Conservation (phyloP, 2,113 vertebrate species). For the Acanthochromis polyacanthus region DNA sequence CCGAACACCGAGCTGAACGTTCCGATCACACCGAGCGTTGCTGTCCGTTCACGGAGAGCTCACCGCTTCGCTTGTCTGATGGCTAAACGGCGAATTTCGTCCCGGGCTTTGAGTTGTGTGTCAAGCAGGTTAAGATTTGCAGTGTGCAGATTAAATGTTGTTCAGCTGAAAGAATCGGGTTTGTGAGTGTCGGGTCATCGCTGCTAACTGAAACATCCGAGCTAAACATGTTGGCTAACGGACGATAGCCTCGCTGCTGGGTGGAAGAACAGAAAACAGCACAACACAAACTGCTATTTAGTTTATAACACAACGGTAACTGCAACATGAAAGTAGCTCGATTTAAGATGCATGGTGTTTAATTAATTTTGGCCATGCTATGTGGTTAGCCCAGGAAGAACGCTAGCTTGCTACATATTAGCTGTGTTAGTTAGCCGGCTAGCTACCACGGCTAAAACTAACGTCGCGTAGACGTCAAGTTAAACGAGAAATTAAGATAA, state of each 20-base stretch:
- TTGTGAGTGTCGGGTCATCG: conserved; percentile 9
- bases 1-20: conserved; percentile 64
- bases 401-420: conserved; percentile 33
- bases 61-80: conserved; percentile 58
- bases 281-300: background rate
- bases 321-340: background rate
- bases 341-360: background rate
- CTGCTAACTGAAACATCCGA: conserved; percentile 16
- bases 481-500: conserved; percentile 38
- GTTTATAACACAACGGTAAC: background rate
- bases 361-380: conserved; percentile 9
- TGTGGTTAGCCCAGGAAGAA: conserved; percentile 36
- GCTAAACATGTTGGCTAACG: conserved; percentile 47
- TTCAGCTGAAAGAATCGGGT: background rate
- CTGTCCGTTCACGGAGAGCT: conserved; percentile 57
- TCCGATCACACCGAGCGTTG: background rate
- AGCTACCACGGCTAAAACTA: conserved; percentile 34
- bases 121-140: conserved; percentile 11
- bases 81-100: conserved; percentile 61
- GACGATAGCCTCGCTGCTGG: conserved; percentile 27
- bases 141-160: background rate
- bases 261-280: conserved; percentile 22
- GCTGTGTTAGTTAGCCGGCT: conserved; percentile 19
- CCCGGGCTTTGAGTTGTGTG: conserved; percentile 33
- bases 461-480: conserved; percentile 66